Evolutionary conservation across 2,113 vertebrate species (phyloP).

Genomic region (Calyptomena viridis): DNA sequence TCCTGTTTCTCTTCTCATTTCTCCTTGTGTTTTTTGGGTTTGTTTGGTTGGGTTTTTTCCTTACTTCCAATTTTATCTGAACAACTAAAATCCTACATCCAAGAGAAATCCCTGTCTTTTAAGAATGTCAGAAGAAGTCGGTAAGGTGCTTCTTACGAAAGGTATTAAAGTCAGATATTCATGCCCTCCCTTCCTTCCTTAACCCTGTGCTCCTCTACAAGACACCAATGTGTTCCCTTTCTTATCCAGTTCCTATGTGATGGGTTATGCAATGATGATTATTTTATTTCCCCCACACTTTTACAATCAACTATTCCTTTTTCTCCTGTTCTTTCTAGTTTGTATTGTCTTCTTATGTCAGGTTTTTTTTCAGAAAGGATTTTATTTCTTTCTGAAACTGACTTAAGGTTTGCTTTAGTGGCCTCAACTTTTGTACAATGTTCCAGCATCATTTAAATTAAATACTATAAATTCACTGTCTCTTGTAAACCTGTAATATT

Average conservation of each 20-base stretch:
- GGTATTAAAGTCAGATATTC: not conserved
- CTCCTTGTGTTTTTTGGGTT: not conserved
- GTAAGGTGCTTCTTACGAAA: not conserved
- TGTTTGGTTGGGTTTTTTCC: not conserved
- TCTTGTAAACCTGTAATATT: not conserved
- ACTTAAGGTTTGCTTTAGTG: not conserved
- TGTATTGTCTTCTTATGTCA: not conserved
- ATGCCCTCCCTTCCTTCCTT: not conserved
- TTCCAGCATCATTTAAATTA: not conserved
- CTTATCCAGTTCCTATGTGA: not conserved
- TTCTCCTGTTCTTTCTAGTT: not conserved
- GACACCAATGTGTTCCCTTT: not conserved
- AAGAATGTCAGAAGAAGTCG: not conserved
- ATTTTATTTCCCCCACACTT: not conserved
- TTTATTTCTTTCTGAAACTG: not conserved
- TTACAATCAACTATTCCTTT: not conserved
- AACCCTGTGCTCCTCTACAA: not conserved
- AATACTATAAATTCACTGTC: not conserved
- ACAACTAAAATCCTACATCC: not conserved
- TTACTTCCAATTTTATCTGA: not conserved
- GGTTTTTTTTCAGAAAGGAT: not conserved
- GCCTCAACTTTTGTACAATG: not conserved
- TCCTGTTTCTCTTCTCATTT: not conserved
- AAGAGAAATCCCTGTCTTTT: not conserved
- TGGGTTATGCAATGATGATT: not conserved